Base-by-base conservation (phyloP, 2,113 vertebrate species). In the Myotis davidii region DNA sequence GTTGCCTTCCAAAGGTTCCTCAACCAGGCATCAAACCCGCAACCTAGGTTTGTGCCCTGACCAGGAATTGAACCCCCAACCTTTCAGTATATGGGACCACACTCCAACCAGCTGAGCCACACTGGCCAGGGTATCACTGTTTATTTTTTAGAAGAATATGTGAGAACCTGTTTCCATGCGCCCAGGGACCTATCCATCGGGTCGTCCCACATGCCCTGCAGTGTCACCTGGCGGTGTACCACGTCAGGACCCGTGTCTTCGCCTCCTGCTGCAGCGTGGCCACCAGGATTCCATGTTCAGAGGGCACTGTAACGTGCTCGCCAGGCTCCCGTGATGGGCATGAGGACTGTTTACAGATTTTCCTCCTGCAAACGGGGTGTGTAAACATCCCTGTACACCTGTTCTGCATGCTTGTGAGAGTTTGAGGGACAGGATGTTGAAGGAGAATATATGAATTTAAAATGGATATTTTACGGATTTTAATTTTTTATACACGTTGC, bases 181-280 rank as follows among this genome's bases (percentile, higher is more conserved):
- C 54, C 72, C 52, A 11, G 2, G 37, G 64, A 3, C 48, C 20
- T 61, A 0, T 70, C n/a, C n/a, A 17, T 16, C 27, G 18, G 27
- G 10, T 8, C 6, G 0, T n/a, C 39, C 18, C 54, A 8, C 3
- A 0, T 2, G 1, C 20, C 82, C 73, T 32, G 39, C 25, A 18
- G 17, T 18, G 59, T 20, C 64, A 23, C 52, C 84, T 64, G 1
- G 2, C 21, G 7, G 27, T 3, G 1, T 34, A 8, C 3, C 2
- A 0, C 13, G 32, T 25, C 11, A 3, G 17, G 3, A 6, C 11
- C 5, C 4, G 1, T 9, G 2, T 37, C 2, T 65, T 54, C 6
- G 13, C 56, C 74, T 65, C 6, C 0, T 0, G 10, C 13, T 79
- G 56, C 50, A 3, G 17, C 14, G 5, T 0, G 6, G 79, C 17